Base-by-base conservation (phyloP, 2,888 invertebrate genomes). In the Hydriomena furcata region DNA sequence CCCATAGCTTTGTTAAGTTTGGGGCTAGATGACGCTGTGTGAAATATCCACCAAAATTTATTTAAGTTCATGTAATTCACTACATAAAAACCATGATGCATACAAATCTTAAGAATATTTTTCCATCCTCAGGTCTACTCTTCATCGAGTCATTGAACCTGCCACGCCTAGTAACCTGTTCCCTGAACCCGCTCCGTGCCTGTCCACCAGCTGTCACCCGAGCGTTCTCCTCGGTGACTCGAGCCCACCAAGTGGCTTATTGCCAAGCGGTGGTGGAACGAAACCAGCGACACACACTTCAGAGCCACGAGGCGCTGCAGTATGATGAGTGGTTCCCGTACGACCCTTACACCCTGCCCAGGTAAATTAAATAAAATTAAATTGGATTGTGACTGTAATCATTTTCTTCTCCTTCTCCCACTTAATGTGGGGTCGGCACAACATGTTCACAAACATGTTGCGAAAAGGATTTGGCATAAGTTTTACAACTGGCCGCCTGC, bases 181-280 rank as follows among this genome's bases (percentile, higher is more conserved):
- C 93, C 23, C 90, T 99, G 52, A 99, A 99, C 85, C 99, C 99
- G 0, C 89, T 99, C 11, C 92, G 94, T 43, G 93, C 95, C 0
- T 98, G 98, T 73, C 92, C 94, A 27, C 92, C 94, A 0, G 93
- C 94, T 1, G 94, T 97, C 8, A 94, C 94, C 0, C 93, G 94
- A 55, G 94, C 94, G 11, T 97, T 98, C 81, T 94, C 97, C 0
- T 93, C 95, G 0, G 93, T 97, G 1, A 95, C 96, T 0, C 92
- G 96, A 38, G 92, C 94, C 6, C 96, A 97, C 77, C 98, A 98
- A 73, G 91, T 99, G 42, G 97, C 95, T 0, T 98, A 98, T 83
- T 98, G 98, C 81, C 96, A 97, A 76, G 93, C 97, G 0, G 93
- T 98, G 35, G 94, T 98, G 27, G 97, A 98, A 78, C 93, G 94